Evolutionary conservation across 2,888 invertebrate species (phyloP).

Genomic region (Nomada fabriciana): DNA sequence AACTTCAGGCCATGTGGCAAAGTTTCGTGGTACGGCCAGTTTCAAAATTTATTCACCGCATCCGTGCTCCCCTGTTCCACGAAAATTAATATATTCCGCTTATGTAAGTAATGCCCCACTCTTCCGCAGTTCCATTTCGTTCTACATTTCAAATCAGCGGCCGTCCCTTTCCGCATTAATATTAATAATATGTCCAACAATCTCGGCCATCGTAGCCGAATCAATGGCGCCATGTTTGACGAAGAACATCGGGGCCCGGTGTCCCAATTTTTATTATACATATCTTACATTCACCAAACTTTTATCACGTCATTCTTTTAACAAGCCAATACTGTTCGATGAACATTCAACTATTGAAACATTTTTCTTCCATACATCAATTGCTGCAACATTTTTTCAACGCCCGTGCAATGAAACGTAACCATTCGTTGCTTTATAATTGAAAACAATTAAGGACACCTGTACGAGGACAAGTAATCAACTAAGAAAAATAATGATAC

Average conservation of each 20-base stretch:
- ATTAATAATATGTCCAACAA: slow-evolving; percentile 34
- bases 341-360: neutral
- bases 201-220: neutral
- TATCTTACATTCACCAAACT: no score
- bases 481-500: no score
- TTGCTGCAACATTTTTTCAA: neutral
- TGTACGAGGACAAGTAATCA: no score
- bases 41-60: slow-evolving; percentile 66
- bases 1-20: slow-evolving; percentile 50
- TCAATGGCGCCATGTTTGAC: neutral
- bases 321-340: no score
- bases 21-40: slow-evolving; percentile 60
- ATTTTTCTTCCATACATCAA: neutral
- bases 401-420: neutral
- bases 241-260: no score
- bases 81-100: slow-evolving; percentile 71
- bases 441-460: no score
- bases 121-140: neutral
- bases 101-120: slow-evolving; percentile 41
- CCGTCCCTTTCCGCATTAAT: slow-evolving; percentile 10
- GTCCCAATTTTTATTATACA: neutral
- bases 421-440: neutral
- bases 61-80: slow-evolving; percentile 36
- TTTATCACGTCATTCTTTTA: no score
- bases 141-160: slow-evolving; percentile 28